phyloP scores from a whole-genome alignment of 2,113 vertebrate species.

The Pteropus alecto region DNA sequence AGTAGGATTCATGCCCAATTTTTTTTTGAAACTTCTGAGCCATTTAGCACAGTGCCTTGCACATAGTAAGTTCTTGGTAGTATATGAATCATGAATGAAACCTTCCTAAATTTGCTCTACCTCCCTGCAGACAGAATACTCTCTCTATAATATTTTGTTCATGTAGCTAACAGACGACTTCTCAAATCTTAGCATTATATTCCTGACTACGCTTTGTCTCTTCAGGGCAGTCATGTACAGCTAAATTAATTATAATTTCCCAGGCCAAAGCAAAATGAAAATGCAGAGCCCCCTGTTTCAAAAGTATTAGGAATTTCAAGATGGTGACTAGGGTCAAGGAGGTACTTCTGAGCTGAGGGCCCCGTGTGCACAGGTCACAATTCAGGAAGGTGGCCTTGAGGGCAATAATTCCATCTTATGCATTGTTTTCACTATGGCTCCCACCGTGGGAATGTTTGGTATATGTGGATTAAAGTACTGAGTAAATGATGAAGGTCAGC shows the following conservation, averaged over 20 bases:
- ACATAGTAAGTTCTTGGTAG: slow-evolving; percentile 8
- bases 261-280: not conserved
- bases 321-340: fast-evolving
- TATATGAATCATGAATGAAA: slow-evolving; percentile 21
- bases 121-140: not conserved
- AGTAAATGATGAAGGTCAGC: not conserved
- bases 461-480: not conserved
- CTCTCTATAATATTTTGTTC: slow-evolving; percentile 18
- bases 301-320: slow-evolving; percentile 28
- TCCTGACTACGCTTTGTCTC: not conserved
- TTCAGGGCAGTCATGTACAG: not conserved
- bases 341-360: not conserved
- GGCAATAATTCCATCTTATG: not conserved
- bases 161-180: slow-evolving; percentile 12
- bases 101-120: not conserved
- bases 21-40: not conserved
- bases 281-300: not conserved
- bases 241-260: not conserved
- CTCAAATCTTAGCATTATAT: slow-evolving; percentile 8
- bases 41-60: slow-evolving; percentile 26
- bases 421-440: not conserved
- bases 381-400: not conserved
- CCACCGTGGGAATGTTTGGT: not conserved
- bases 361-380: not conserved
- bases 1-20: not conserved